phyloP scores from a whole-genome alignment of 2,888 invertebrate genomes.

The Lysandra bellargus region DNA sequence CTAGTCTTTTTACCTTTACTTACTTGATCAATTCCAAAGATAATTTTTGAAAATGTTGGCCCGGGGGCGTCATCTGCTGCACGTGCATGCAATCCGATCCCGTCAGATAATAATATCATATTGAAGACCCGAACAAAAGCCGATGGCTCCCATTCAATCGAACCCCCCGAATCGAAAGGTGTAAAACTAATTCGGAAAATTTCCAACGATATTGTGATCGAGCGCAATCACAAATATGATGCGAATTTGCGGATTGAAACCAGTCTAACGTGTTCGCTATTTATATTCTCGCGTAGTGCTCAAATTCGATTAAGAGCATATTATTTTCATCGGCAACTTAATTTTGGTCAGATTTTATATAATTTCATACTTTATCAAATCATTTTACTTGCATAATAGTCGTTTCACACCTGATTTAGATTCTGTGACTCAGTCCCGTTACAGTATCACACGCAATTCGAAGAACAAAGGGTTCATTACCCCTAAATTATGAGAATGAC shows the following conservation, averaged over 20 bases:
- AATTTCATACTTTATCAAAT: not conserved
- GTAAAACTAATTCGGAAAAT: conserved; percentile 18
- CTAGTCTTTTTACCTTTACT: not conserved
- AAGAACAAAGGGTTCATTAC: conserved; percentile 47
- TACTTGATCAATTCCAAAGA: not conserved
- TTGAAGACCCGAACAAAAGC: conserved; percentile 48
- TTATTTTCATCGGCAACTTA: not conserved
- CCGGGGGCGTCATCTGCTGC: conserved; percentile 47
- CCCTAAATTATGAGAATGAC: conserved; percentile 44
- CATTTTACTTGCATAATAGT: conserved; percentile 2
- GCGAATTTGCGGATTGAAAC: not conserved
- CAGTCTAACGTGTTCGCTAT: not conserved
- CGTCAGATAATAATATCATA: conserved; percentile 58
- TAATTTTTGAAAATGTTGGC: conserved; percentile 8
- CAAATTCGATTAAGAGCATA: not conserved
- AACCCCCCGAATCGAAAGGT: conserved; percentile 35
- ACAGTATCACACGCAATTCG: conserved; percentile 46
- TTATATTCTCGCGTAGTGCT: not conserved
- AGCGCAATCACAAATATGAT: not conserved
- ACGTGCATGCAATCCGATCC: conserved; percentile 63
- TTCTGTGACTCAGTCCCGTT: conserved; percentile 39
- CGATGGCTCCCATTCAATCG: conserved; percentile 48
- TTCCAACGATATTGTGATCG: not conserved
- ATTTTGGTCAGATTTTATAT: not conserved
- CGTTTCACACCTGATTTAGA: conserved; percentile 20